Conservation (phyloP, 2,113 vertebrate genomes). For the Felis chaus region DNA sequence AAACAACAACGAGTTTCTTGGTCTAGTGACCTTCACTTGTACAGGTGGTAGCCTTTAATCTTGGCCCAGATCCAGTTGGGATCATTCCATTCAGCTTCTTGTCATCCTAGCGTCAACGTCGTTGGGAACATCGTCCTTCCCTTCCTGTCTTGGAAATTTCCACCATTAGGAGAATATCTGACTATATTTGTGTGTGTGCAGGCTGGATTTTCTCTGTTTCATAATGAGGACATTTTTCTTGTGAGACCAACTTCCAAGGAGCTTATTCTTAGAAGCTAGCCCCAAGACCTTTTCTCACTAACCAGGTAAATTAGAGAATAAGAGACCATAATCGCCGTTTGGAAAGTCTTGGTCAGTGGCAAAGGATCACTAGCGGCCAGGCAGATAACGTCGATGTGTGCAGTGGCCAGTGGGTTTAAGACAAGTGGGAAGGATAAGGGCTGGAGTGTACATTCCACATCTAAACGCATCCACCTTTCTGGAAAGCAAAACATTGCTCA, state of each 20-base stretch:
- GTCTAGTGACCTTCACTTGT: not conserved
- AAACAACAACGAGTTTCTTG: not conserved
- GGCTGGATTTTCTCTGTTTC: not conserved
- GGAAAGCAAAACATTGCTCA: not conserved
- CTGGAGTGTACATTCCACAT: not conserved
- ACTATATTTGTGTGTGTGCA: not conserved
- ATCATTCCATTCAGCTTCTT: conserved; percentile 34
- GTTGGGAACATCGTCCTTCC: not conserved
- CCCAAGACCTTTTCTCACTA: not conserved
- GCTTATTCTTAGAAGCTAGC: conserved; percentile 14
- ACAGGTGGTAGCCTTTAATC: not conserved
- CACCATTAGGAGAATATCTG: not conserved
- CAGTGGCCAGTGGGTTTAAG: not conserved
- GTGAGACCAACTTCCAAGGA: not conserved
- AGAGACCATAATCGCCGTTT: not conserved
- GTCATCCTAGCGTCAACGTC: not conserved
- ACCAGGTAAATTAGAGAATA: conserved; percentile 24
- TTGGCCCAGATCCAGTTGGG: conserved; percentile 51
- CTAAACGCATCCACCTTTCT: not conserved
- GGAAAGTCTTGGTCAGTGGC: not conserved
- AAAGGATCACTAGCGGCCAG: not conserved
- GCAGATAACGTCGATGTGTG: not conserved
- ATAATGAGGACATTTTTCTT: conserved; percentile 22
- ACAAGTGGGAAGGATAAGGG: not conserved
- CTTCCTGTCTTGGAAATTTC: conserved; percentile 29